Percentiles rank a stretch among this genome's conserved stretches.
Conservation (phyloP, 2,888 invertebrate genomes). For the Polydrusus cervinus region DNA sequence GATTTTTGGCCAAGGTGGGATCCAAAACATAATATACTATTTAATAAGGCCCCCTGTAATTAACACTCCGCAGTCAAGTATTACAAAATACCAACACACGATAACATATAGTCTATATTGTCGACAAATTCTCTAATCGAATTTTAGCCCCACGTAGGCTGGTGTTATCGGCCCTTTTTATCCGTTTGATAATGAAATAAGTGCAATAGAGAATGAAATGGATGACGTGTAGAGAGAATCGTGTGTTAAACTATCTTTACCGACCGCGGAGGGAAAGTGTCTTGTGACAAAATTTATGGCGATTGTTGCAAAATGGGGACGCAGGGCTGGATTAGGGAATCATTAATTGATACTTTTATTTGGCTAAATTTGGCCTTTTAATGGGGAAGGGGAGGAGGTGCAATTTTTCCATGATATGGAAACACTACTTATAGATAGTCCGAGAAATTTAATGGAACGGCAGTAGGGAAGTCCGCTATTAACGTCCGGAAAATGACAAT, state of each 20-base stretch:
- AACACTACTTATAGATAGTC: too few relatives aligned
- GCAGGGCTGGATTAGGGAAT: conserved; percentile 20
- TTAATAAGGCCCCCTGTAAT: conserved; percentile 70
- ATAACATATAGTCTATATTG: conserved; percentile 68
- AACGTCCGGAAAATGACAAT: too few relatives aligned
- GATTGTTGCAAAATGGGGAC: conserved; percentile 61
- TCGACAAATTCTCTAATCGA: conserved; percentile 56
- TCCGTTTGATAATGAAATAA: conserved; percentile 27
- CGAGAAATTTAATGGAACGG: too few relatives aligned
- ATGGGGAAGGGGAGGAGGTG: too few relatives aligned
- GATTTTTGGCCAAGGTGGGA: conserved; percentile 69
- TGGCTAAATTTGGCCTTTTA: too few relatives aligned
- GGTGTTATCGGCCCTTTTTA: conserved; percentile 27
- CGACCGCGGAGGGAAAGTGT: conserved; percentile 53
- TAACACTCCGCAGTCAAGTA: conserved; percentile 68
- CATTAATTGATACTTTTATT: background rate
- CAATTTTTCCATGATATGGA: too few relatives aligned
- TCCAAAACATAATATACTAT: conserved; percentile 72
- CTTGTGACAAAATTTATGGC: conserved; percentile 65
- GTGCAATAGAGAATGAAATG: conserved; percentile 37
- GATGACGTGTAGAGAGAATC: conserved; percentile 25
- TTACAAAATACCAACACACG: conserved; percentile 70
- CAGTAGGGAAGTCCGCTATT: too few relatives aligned
- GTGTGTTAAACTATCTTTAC: conserved; percentile 48
- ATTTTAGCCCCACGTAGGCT: conserved; percentile 43